Base-by-base conservation (phyloP, 2,888 invertebrate genomes). In the Pocota personata region DNA sequence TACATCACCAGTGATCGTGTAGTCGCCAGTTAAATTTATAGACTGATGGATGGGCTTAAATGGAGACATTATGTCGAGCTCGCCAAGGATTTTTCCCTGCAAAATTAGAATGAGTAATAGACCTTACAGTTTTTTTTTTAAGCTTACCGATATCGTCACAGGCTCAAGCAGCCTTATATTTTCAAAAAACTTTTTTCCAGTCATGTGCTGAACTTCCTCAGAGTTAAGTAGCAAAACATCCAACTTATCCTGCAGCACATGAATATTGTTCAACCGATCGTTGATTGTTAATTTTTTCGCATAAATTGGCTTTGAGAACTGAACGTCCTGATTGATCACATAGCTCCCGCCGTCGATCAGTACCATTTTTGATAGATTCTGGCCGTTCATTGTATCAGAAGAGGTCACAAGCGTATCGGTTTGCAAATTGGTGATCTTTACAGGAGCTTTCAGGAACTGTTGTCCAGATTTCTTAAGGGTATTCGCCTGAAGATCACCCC, bases 391-490 rank as follows among this genome's bases (percentile, higher is more conserved):
- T 80, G 88, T 88, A 52, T 89, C 88, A 32, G 84, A 88, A 1
- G 88, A 89, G 7, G 90, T 88, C 12, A 89, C 71, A 0, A 93
- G 80, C 19, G 90, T 87, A 8, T 92, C 89, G 0, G 91, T 89
- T 35, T 89, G 87, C 6, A 94, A 84, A 43, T 89, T 89, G 43
- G 67, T 80, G 2, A 92, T 88, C 6, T 88, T 84, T 0, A 88
- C 88, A 1, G 88, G 62, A 2, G 89, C 88, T 30, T 90, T 92
- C 3, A 95, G 89, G 37, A 90, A 89, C 90, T 95, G 95, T 88
- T 93, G 89, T 1, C 93, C 94, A 1, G 88, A 87, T 19, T 91
- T 92, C 89, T 92, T 94, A 10, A 95, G 89, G 0, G 93, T 91
- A 84, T 93, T 92, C 66, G 93, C 90, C 24, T 93, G 82, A 30